phyloP scores from a whole-genome alignment of 2,888 invertebrate genomes.

The Tribolium freemani region DNA sequence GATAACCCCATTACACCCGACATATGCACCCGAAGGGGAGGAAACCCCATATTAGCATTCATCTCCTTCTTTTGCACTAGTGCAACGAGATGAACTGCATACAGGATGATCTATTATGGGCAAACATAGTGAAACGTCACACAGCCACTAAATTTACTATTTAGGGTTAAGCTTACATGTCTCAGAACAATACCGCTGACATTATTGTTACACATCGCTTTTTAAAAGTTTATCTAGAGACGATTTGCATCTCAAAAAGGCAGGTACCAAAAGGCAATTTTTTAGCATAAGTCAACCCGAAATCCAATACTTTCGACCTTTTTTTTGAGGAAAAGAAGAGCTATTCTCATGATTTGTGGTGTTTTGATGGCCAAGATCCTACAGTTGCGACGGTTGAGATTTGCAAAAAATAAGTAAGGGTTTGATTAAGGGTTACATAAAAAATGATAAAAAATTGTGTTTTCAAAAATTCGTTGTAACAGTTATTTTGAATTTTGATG shows the following conservation, averaged over 20 bases:
- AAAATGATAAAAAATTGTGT: neutral
- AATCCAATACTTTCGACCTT: constrained; percentile 37
- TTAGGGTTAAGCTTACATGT: constrained; percentile 47
- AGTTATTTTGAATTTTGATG: too few relatives aligned
- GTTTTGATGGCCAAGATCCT: too few relatives aligned
- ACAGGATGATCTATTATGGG: constrained; percentile 44
- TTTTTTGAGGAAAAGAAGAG: neutral
- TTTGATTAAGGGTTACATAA: too few relatives aligned
- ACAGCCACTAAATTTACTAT: constrained; percentile 51
- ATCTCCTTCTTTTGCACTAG: constrained; percentile 49
- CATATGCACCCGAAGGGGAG: constrained; percentile 57
- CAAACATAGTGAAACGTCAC: constrained; percentile 47
- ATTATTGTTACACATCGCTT: constrained; percentile 61
- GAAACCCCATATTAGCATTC: constrained; percentile 45
- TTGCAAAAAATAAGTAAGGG: too few relatives aligned
- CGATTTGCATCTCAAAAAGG: constrained; percentile 51
- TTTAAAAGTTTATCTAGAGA: constrained; percentile 52
- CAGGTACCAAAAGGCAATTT: constrained; percentile 31
- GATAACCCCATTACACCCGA: constrained; percentile 59
- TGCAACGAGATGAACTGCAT: constrained; percentile 29
- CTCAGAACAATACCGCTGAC: constrained; percentile 54
- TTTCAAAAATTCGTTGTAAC: neutral
- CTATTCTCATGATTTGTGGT: too few relatives aligned
- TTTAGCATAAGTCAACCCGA: constrained; percentile 20
- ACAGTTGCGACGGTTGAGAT: neutral